Evolutionary conservation across 1,140 invertebrate species (phyloP).

Genomic region (Tenebrio molitor): DNA sequence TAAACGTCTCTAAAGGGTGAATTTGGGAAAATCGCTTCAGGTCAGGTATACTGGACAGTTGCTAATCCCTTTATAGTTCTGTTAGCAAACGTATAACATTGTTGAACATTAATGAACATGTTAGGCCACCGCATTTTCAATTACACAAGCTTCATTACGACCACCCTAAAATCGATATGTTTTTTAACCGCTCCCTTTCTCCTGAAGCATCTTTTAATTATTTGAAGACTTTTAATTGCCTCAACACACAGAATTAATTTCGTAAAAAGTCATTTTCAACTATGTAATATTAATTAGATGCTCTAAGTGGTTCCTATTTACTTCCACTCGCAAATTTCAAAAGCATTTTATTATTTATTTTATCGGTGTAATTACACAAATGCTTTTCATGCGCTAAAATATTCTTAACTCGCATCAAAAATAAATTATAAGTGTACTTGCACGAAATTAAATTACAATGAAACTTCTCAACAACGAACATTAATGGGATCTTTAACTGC

Average conservation of each 20-base stretch:
- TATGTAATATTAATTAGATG: background rate
- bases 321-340: background rate
- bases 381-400: too few relatives aligned
- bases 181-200: background rate
- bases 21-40: constrained; percentile 16
- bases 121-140: constrained; percentile 11
- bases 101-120: constrained; percentile 37
- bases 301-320: background rate
- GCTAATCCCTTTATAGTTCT: constrained; percentile 36
- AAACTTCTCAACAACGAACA: too few relatives aligned
- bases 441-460: too few relatives aligned
- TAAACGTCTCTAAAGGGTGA: constrained; percentile 14
- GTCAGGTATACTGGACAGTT: constrained; percentile 21
- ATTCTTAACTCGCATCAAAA: too few relatives aligned
- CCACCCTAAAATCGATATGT: background rate
- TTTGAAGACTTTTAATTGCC: constrained; percentile 22
- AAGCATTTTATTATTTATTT: background rate
- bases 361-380: background rate
- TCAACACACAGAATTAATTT: constrained; percentile 2
- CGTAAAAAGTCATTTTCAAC: background rate
- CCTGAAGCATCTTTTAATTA: constrained; percentile 12
- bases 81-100: constrained; percentile 33
- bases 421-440: too few relatives aligned
- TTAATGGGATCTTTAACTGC: too few relatives aligned
- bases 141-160: constrained; percentile 1